These are phyloP conservation scores for Cephus cinctus DNA, from an alignment of 1,140 invertebrate species.

Conservation along the genomic window DNA sequence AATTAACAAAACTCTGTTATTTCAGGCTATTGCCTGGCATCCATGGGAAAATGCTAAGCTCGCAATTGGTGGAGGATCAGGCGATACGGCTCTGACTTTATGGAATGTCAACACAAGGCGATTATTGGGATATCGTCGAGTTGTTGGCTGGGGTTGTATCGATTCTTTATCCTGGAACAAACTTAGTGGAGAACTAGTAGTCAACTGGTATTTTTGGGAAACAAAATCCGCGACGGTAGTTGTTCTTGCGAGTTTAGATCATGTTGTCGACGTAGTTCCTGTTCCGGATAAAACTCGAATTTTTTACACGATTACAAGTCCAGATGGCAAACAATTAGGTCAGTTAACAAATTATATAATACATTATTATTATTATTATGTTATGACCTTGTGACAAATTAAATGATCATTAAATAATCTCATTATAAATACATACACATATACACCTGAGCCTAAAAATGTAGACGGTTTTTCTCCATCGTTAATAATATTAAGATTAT, in stretches of 20 bases:
- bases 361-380: background rate
- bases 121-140: constrained; percentile 17
- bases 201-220: constrained; percentile 32
- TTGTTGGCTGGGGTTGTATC: constrained; percentile 24
- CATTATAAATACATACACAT: too few relatives aligned
- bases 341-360: background rate
- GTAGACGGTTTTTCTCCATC: too few relatives aligned
- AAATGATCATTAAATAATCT: background rate
- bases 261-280: constrained; percentile 32
- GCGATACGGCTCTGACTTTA: constrained; percentile 30
- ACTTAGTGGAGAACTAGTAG: constrained; percentile 38
- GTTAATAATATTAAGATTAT: too few relatives aligned
- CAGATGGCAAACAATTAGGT: constrained; percentile 35
- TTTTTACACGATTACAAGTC: constrained; percentile 28
- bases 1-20: constrained; percentile 4
- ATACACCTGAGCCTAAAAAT: too few relatives aligned
- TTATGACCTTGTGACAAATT: background rate
- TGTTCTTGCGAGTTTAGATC: constrained; percentile 30
- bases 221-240: constrained; percentile 19
- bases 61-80: constrained; percentile 32
- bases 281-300: constrained; percentile 11
- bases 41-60: constrained; percentile 26
- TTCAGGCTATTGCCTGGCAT: constrained; percentile 40
- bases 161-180: constrained; percentile 39
- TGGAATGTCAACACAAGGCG: constrained; percentile 31